Conservation (phyloP, 2,113 vertebrate genomes). For the Epinephelus moara region DNA sequence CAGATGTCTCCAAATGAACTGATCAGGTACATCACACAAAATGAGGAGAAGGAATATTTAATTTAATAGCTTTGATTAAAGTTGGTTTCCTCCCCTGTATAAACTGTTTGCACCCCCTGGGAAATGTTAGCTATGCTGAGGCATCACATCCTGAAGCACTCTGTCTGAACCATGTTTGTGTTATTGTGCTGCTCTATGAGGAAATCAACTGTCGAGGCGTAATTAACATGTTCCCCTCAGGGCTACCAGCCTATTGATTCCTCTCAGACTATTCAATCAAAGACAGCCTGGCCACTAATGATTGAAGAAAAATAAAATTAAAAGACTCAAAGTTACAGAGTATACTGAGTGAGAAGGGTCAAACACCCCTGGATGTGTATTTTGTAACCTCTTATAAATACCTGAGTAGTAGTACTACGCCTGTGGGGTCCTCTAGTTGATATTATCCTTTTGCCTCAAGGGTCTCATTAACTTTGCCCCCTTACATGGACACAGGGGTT, state of each 20-base stretch:
- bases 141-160: neutral
- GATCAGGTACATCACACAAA: neutral
- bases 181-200: slow-evolving; percentile 20
- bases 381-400: neutral
- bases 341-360: neutral
- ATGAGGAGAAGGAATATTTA: neutral
- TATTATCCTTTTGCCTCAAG: slow-evolving; percentile 33
- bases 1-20: neutral
- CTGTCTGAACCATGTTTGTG: slow-evolving; percentile 7
- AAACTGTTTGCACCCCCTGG: neutral
- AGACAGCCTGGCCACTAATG: slow-evolving; percentile 22
- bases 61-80: neutral
- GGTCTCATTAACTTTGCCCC: slow-evolving; percentile 28
- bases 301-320: neutral
- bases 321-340: neutral
- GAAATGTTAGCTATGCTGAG: neutral
- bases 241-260: slow-evolving; percentile 53
- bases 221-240: slow-evolving; percentile 42
- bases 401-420: neutral
- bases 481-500: slow-evolving; percentile 13
- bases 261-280: slow-evolving; percentile 35
- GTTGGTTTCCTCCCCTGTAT: neutral
- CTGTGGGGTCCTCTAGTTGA: neutral
- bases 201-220: slow-evolving; percentile 20
- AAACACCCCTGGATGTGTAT: neutral